A percentile compares a stretch with the other conserved stretches of the same genome.
Evolutionary conservation across 64 coral and sea anemone species (phyloP).

Genomic region (Pocillopora damicornis): DNA sequence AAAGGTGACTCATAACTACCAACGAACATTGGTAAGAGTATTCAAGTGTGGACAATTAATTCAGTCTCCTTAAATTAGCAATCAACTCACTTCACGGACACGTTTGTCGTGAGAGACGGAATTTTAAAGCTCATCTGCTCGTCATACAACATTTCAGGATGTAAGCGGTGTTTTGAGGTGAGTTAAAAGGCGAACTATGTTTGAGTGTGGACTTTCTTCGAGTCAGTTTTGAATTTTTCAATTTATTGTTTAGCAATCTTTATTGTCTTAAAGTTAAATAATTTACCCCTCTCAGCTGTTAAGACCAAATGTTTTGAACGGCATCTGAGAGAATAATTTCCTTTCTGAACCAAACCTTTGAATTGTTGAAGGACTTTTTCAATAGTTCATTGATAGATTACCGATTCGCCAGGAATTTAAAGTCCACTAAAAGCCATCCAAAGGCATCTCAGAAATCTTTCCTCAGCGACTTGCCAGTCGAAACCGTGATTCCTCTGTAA

Average conservation of each 20-base stretch:
- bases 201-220: neutral
- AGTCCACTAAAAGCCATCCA: neutral
- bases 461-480: neutral
- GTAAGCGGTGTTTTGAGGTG: neutral
- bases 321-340: neutral
- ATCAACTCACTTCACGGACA: neutral
- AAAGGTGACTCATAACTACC: neutral
- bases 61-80: neutral
- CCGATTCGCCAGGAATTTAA: neutral
- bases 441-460: neutral
- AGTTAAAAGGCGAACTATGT: neutral
- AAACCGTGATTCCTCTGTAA: neutral
- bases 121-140: neutral
- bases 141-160: neutral
- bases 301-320: neutral
- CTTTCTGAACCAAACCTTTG: no score
- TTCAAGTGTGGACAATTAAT: constrained; percentile 14
- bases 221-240: neutral
- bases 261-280: neutral
- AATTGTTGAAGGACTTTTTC: neutral
- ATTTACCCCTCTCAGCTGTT: neutral
- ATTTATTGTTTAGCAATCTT: neutral
- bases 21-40: neutral
- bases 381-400: neutral
- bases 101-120: neutral